Evolutionary conservation across 2,113 vertebrate genomes (phyloP).

Genomic region (Pelodiscus sinensis): DNA sequence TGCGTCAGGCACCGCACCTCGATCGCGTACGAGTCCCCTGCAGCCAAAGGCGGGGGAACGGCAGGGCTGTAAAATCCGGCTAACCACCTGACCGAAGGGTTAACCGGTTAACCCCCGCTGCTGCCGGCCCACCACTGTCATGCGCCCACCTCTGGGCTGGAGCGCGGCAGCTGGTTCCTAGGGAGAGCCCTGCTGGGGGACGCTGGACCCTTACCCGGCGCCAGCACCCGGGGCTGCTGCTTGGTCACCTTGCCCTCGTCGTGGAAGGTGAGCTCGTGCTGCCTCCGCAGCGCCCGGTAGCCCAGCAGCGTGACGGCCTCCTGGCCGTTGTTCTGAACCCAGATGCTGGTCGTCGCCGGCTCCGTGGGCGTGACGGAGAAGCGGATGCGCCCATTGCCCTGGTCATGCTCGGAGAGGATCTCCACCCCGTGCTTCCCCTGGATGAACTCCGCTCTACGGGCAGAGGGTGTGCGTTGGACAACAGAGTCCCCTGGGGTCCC

Average conservation of each 20-base stretch:
- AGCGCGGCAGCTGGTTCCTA: not conserved
- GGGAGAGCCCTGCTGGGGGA: accelerated
- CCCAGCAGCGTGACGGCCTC: constrained; percentile 77
- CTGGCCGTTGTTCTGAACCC: constrained; percentile 78
- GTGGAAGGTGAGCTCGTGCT: constrained; percentile 61
- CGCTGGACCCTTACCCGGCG: constrained; percentile 77
- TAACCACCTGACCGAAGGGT: no score
- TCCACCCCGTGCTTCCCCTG: constrained; percentile 80
- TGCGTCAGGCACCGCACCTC: constrained; percentile 72
- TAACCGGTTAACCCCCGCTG: no score
- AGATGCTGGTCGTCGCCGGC: constrained; percentile 58
- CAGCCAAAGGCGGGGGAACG: not conserved
- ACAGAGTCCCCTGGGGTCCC: not conserved
- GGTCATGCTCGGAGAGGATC: constrained; percentile 67
- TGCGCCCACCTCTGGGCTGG: not conserved
- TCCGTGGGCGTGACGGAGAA: constrained; percentile 60
- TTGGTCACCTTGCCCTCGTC: constrained; percentile 69
- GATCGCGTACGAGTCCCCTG: constrained; percentile 82
- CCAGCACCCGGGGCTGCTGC: constrained; percentile 69
- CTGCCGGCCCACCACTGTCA: not conserved
- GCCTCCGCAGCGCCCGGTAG: constrained; percentile 65
- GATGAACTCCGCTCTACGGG: constrained; percentile 77
- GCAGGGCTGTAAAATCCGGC: no score
- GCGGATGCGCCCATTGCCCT: constrained; percentile 76
- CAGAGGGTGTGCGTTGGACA: not conserved